Conservation (phyloP, 1,140 invertebrate species). For the Spodoptera litura region DNA sequence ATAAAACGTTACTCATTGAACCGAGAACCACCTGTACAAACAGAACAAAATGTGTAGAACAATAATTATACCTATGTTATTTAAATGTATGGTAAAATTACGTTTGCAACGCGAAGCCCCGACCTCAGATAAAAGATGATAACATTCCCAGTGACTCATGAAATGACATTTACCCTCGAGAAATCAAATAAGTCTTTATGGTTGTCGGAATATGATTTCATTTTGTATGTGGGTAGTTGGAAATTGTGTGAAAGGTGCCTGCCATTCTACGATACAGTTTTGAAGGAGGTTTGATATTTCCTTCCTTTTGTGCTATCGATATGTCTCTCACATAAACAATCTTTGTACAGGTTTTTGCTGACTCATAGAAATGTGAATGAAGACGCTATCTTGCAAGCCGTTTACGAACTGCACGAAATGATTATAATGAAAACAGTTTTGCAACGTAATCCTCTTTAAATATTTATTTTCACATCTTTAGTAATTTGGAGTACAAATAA, state of each 20-base stretch:
- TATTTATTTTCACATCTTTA: too few relatives aligned
- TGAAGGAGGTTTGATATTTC: constrained; percentile 33
- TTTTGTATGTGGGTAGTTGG: not conserved
- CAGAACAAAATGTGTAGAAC: constrained; percentile 12
- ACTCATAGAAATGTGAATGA: not conserved
- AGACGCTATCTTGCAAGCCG: too few relatives aligned
- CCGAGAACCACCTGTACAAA: constrained; percentile 31
- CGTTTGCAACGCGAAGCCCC: not conserved
- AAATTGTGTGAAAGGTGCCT: constrained; percentile 15
- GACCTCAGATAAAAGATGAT: constrained; percentile 31
- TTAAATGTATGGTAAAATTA: constrained; percentile 34
- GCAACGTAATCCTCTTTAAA: too few relatives aligned
- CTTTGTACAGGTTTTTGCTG: not conserved
- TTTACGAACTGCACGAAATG: too few relatives aligned
- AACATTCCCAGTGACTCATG: constrained; percentile 33
- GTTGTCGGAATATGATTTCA: not conserved
- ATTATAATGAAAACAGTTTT: too few relatives aligned
- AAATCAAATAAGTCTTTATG: not conserved
- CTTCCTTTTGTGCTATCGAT: constrained; percentile 21
- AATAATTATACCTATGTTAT: constrained; percentile 14
- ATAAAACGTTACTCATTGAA: constrained; percentile 17
- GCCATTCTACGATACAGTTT: constrained; percentile 18
- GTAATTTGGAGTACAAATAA: too few relatives aligned
- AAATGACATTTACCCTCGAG: constrained; percentile 15
- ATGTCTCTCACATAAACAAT: not conserved